Evolutionary conservation across 1,140 invertebrate species (phyloP), one percentile per base, ranked within the genome.

Genomic region (Sipha flava): DNA sequence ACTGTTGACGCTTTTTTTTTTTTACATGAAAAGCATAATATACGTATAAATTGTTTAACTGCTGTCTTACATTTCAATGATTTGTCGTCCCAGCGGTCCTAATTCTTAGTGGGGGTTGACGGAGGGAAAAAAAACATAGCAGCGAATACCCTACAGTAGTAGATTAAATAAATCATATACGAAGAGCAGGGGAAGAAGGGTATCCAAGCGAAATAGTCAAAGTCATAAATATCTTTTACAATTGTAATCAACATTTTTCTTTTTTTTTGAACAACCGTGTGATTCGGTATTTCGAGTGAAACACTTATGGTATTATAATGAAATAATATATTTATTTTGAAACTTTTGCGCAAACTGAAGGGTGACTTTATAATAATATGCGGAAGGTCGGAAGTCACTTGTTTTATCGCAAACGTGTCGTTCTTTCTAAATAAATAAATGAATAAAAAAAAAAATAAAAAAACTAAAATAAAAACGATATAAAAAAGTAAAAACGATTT

Each of bases 321-420:
- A 64, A 64, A 64, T 64, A 64, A 64, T 64, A 64, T 64, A 64
- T 64, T 64, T 37, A 64, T 64, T 64, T 64, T 64, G 34, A 37
- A 64, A 64, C 31, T 64, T 21, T 64, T 59, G 34, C 16, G 34
- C 34, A 64, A 64, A 37, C 34, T 64, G 62, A 37, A 64, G 62
- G 62, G 62, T 64, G 34, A 64, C 34, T 64, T 64, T 64, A n/a
- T n/a, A n/a, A n/a, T n/a, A n/a, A n/a, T 64, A 14, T n/a, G n/a
- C n/a, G 14, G 47, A n/a, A 49, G 16, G 47, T 4, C 34, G 34
- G 18, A 64, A 21, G 62, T 14, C n/a, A 64, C 62, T 64, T 64
- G 62, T 64, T 64, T 64, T 64, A 64, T 64, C 62, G n/a, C 62
- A 12, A 37, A 37, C 18, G 62, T 18, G 62, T 64, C 16, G 16